A percentile compares a stretch with the other conserved stretches of the same genome.
Conservation (phyloP, 2,888 invertebrate genomes). For the Ormyrus rosae region DNA sequence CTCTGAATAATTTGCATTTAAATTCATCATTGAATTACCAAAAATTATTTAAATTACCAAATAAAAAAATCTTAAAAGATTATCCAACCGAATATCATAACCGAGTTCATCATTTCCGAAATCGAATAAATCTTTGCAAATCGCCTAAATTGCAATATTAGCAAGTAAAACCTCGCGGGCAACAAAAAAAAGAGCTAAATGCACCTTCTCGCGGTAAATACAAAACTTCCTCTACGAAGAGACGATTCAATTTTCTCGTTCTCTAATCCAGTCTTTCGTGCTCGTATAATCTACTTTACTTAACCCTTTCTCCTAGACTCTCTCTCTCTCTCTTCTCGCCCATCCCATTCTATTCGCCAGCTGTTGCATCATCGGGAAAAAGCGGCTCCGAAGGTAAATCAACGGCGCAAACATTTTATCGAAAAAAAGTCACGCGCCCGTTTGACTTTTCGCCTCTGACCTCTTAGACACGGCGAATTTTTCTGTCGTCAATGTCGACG, state of each 20-base stretch:
- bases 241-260: constrained; percentile 33
- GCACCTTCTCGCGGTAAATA: too few relatives aligned
- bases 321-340: neutral
- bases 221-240: neutral
- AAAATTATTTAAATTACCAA: too few relatives aligned
- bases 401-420: constrained; percentile 61
- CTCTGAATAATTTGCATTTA: too few relatives aligned
- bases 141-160: too few relatives aligned
- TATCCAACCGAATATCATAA: too few relatives aligned
- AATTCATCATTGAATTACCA: too few relatives aligned
- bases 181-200: too few relatives aligned
- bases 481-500: neutral
- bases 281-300: constrained; percentile 32
- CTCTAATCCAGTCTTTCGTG: neutral
- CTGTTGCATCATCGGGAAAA: constrained; percentile 39
- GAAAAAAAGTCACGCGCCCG: constrained; percentile 53
- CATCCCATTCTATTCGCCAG: neutral
- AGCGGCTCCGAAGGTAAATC: constrained; percentile 57
- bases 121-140: too few relatives aligned
- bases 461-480: neutral
- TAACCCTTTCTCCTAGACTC: constrained; percentile 17
- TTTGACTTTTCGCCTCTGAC: neutral
- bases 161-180: too few relatives aligned
- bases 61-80: too few relatives aligned
- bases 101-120: too few relatives aligned